Evolutionary conservation across 2,888 invertebrate species (phyloP), one percentile per base, ranked within the genome.

Genomic region (Lepidochitona cinerea): DNA sequence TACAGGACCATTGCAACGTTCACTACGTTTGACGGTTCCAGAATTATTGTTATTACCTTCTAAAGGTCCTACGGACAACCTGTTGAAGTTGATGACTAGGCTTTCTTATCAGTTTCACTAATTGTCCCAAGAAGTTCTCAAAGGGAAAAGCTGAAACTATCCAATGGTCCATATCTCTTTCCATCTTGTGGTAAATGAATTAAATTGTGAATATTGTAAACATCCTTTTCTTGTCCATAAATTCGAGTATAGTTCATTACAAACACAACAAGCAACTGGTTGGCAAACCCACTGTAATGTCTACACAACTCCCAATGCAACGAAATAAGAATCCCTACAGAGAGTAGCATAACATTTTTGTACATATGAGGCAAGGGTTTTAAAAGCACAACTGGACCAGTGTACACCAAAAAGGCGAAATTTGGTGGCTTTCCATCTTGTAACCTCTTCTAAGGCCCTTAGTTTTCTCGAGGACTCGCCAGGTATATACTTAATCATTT

Each of bases 351-450:
- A 35, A 79, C 77, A 72, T 79, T 68, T 18, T 74, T 49, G 37
- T 80, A 78, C 3, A 74, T 18, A 23, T 74, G 36, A 5, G 66
- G 9, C 41, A 41, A 41, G 18, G 18, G 9, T 41, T 18, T 18
- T 12, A 18, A 41, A 9, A 41, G 18, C 9, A 41, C 41, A 18
- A 78, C 26, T 26, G 83, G 80, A 0, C 84, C 87, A 35, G 80
- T 81, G 68, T 87, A 86, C 41, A 87, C 71, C 0, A 70, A 86
- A 78, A 35, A 80, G 79, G 29, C 85, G 59, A 36, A 81, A 84
- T 69, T 87, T 86, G 18, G 87, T 85, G 23, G 84, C 86, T 79
- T 88, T 88, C 83, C 84, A 87, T 12, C 79, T 73, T 23, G 81
- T 79, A 26, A 83, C 14, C 9, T 85, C 79, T 67, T 33, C 64